Evolutionary conservation across 2,888 invertebrate genomes (phyloP).

Genomic region (Oscheius sp.): DNA sequence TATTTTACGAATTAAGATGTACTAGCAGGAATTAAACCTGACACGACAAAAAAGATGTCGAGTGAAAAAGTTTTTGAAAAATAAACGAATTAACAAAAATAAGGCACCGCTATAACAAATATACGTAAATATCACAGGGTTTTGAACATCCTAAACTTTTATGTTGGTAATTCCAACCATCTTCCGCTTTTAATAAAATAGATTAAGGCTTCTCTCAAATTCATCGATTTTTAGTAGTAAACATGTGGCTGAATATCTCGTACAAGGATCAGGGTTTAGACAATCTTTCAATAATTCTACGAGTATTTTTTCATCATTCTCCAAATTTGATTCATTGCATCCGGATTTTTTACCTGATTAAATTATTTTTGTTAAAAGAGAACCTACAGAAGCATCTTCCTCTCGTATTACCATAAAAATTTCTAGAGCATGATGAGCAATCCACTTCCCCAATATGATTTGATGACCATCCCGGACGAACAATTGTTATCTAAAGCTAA

Average conservation of each 20-base stretch:
- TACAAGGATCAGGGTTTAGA: slow-evolving; percentile 16
- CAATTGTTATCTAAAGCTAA: slow-evolving; percentile 19
- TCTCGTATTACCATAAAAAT: slow-evolving; percentile 19
- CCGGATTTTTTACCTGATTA: no score
- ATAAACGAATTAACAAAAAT: neutral
- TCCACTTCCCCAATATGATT: neutral
- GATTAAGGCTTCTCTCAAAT: neutral
- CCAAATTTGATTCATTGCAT: no score
- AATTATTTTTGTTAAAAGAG: no score
- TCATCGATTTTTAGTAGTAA: slow-evolving; percentile 15
- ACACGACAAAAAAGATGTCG: no score
- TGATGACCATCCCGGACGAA: neutral
- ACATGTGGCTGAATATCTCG: neutral
- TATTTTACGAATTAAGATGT: no score
- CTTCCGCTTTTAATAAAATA: neutral
- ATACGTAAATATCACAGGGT: slow-evolving; percentile 12
- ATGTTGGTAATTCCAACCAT: neutral
- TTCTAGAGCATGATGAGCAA: slow-evolving; percentile 4
- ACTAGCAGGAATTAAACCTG: no score
- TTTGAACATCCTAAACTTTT: neutral
- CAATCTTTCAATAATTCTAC: slow-evolving; percentile 6
- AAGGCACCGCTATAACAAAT: neutral
- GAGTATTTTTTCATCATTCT: neutral
- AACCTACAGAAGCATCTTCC: slow-evolving; percentile 28
- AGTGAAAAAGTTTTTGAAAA: neutral